These are phyloP conservation scores for Amphipyra berbera DNA, from an alignment of 2,888 invertebrate species.

Conservation along the genomic window DNA sequence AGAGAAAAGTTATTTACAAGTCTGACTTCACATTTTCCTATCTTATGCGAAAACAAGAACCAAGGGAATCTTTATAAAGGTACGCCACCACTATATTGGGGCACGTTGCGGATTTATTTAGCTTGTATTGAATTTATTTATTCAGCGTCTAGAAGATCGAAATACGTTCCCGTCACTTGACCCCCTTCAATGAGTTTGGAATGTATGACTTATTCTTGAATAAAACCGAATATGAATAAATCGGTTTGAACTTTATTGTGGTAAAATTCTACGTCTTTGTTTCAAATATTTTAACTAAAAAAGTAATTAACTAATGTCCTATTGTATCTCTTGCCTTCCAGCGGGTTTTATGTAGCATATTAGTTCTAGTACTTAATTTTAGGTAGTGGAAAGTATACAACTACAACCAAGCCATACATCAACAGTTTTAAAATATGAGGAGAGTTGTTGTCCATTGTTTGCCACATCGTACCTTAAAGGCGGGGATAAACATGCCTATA, in stretches of 20 bases:
- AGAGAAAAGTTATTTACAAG: conserved; percentile 61
- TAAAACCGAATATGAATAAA: conserved; percentile 26
- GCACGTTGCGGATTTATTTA: conserved; percentile 53
- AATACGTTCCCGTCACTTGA: conserved; percentile 45
- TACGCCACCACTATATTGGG: conserved; percentile 41
- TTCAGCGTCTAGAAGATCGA: conserved; percentile 55
- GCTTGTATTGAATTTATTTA: conserved; percentile 59
- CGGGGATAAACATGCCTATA: too few relatives aligned
- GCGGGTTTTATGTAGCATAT: too few relatives aligned
- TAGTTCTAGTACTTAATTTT: too few relatives aligned
- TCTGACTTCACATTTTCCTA: conserved; percentile 51
- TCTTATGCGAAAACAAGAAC: conserved; percentile 59
- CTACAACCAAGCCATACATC: too few relatives aligned
- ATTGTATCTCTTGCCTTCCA: too few relatives aligned
- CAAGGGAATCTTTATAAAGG: conserved; percentile 50
- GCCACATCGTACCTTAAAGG: neutral
- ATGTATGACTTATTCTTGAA: conserved; percentile 31
- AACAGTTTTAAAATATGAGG: too few relatives aligned
- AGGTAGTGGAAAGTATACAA: too few relatives aligned
- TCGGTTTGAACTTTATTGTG: neutral
- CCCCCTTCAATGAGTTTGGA: conserved; percentile 24
- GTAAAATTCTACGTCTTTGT: too few relatives aligned
- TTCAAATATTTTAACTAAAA: too few relatives aligned
- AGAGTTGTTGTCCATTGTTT: conserved; percentile 2
- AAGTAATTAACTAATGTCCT: too few relatives aligned